Evolutionary conservation across 1,140 invertebrate genomes (phyloP).

Genomic region (Babylonia areolata): DNA sequence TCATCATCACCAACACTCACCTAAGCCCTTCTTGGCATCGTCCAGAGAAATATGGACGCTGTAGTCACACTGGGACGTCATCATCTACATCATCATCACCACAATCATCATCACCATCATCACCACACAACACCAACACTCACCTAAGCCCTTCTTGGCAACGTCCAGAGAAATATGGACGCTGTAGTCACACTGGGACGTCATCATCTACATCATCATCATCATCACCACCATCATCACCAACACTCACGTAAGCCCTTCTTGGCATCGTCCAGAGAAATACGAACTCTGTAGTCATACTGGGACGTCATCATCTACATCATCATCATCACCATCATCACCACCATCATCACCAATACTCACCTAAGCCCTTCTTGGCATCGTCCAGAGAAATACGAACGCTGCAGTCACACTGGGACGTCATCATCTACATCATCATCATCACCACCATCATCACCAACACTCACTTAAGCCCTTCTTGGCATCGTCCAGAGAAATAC

Average conservation of each 20-base stretch:
- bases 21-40: no score
- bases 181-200: no score
- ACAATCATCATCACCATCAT: not conserved
- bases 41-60: not conserved
- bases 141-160: not conserved
- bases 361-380: not conserved
- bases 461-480: conserved; percentile 83
- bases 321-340: not conserved
- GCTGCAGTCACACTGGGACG: no score
- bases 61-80: not conserved
- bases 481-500: conserved; percentile 90
- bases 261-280: no score
- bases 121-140: not conserved
- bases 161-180: not conserved
- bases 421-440: no score
- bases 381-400: not conserved
- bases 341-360: not conserved
- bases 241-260: no score
- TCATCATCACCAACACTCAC: not conserved
- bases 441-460: no score
- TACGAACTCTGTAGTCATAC: not conserved
- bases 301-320: not conserved
- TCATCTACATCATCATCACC: not conserved
- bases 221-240: no score
- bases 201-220: not conserved